Conservation (phyloP, 2,888 invertebrate genomes). For the Caenorhabditis drosophilae region DNA sequence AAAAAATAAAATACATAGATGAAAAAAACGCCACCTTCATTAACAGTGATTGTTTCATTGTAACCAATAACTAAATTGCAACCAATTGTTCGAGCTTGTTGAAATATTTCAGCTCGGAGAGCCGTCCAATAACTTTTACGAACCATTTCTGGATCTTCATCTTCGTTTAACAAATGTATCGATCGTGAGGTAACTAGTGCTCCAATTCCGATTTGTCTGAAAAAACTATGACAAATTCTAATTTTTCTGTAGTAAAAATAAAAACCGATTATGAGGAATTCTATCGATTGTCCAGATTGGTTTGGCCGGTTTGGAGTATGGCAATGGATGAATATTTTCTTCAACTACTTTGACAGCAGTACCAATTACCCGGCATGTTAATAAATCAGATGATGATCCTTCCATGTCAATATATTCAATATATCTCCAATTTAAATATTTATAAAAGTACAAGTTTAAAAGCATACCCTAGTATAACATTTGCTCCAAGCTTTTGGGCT, state of each 20-base stretch:
- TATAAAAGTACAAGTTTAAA: background rate
- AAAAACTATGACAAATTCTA: background rate
- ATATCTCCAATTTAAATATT: slow-evolving; percentile 17
- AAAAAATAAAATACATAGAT: too few relatives aligned
- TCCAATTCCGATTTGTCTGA: slow-evolving; percentile 43
- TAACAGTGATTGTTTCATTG: slow-evolving; percentile 85
- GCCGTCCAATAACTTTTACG: slow-evolving; percentile 83
- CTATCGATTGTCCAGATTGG: slow-evolving; percentile 39
- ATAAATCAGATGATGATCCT: slow-evolving; percentile 20
- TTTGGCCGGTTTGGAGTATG: slow-evolving; percentile 24
- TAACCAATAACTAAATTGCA: slow-evolving; percentile 95
- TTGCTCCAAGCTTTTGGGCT: slow-evolving; percentile 37
- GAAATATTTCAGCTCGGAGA: slow-evolving; percentile 89
- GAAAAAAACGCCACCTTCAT: slow-evolving; percentile 35
- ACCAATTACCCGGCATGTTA: slow-evolving; percentile 40
- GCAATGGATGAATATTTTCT: slow-evolving; percentile 1
- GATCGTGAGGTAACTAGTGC: slow-evolving; percentile 28
- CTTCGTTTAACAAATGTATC: slow-evolving; percentile 36
- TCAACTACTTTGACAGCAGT: slow-evolving; percentile 35
- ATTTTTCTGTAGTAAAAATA: background rate
- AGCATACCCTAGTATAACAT: slow-evolving; percentile 39
- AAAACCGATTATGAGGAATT: slow-evolving; percentile 26
- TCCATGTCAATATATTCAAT: slow-evolving; percentile 46
- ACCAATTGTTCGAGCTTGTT: slow-evolving; percentile 87
- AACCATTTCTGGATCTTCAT: slow-evolving; percentile 31